These are phyloP conservation scores for Fukomys damarensis DNA, from an alignment of 2,113 vertebrate species.

Conservation along the genomic window DNA sequence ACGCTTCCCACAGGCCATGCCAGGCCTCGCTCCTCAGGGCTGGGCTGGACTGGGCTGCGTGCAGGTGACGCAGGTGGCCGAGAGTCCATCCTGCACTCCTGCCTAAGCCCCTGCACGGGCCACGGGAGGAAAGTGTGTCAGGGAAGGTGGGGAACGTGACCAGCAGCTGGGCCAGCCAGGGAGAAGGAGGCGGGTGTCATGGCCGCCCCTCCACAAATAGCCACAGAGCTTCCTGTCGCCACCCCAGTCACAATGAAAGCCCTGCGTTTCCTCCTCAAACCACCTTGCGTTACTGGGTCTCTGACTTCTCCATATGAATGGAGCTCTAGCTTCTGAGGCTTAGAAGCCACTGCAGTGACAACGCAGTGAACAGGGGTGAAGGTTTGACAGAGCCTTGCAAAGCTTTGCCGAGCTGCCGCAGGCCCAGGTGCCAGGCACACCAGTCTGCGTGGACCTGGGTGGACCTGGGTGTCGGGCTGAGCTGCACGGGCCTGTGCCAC, in stretches of 20 bases:
- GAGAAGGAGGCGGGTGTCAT: fast-evolving
- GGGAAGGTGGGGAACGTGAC: not conserved
- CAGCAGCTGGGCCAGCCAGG: fast-evolving
- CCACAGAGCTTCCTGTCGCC: fast-evolving
- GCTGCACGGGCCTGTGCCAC: not conserved
- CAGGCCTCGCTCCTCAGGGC: not conserved
- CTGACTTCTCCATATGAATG: not conserved
- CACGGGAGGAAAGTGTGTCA: not conserved
- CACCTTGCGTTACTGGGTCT: not conserved
- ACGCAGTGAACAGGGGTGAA: no score
- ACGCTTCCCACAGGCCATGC: fast-evolving
- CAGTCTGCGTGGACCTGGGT: not conserved
- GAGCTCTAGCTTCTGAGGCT: fast-evolving
- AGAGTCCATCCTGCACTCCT: not conserved
- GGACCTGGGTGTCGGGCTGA: not conserved
- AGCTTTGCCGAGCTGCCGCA: no score
- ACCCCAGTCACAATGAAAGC: not conserved
- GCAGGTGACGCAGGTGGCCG: not conserved
- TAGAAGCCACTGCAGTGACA: fast-evolving
- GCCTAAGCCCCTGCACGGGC: not conserved
- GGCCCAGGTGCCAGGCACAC: not conserved
- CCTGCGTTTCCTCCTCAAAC: not conserved
- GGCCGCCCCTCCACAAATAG: fast-evolving
- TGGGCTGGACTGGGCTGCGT: fast-evolving
- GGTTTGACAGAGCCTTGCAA: fast-evolving